Conservation (phyloP, 2,888 invertebrate genomes). For the Cenopis cana region DNA sequence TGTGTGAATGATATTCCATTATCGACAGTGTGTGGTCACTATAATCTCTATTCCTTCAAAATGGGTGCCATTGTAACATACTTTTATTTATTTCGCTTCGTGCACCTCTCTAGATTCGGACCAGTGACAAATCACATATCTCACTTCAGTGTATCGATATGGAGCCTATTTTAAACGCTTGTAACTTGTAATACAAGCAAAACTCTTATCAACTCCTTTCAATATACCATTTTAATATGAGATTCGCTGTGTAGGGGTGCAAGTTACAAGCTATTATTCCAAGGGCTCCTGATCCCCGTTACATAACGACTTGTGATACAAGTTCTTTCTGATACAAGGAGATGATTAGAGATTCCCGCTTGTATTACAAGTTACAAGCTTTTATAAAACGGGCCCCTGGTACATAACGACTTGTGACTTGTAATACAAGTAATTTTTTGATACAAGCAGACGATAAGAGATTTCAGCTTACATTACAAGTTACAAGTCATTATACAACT, state of each 20-base stretch:
- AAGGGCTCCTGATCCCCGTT: neutral
- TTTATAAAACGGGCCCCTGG: neutral
- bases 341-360: neutral
- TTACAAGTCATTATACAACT: neutral
- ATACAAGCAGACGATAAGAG: neutral
- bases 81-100: constrained; percentile 43
- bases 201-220: no score
- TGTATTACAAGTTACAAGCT: neutral
- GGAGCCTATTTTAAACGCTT: no score
- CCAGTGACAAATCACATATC: constrained; percentile 52
- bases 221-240: no score
- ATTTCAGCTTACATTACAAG: neutral
- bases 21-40: constrained; percentile 3
- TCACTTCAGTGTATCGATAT: constrained; percentile 36
- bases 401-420: neutral
- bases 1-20: neutral
- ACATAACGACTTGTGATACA: neutral
- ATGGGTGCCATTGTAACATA: constrained; percentile 53
- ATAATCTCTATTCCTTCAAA: constrained; percentile 19
- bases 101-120: constrained; percentile 46
- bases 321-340: no score
- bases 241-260: no score
- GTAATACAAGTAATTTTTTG: neutral
- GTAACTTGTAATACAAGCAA: no score
- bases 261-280: neutral